These are phyloP conservation scores for Anomalospiza imberbis DNA, from an alignment of 2,797 vertebrate genomes.

Conservation along the genomic window DNA sequence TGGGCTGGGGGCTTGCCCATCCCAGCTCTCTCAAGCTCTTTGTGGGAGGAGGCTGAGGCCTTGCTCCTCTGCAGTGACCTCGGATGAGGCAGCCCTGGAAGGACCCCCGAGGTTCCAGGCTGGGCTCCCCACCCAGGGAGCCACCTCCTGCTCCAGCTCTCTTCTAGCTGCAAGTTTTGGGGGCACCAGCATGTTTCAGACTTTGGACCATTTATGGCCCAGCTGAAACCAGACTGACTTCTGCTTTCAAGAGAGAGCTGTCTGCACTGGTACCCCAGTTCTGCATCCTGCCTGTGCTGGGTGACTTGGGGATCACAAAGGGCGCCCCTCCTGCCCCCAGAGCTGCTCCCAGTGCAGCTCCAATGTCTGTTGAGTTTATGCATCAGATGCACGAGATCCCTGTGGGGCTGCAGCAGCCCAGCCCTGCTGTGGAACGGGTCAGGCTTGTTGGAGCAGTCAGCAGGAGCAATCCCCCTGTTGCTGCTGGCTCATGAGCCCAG, in stretches of 20 bases:
- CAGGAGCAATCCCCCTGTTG: not conserved
- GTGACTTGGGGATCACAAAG: not conserved
- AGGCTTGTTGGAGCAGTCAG: not conserved
- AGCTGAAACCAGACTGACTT: not conserved
- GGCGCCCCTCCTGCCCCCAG: not conserved
- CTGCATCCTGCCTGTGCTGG: not conserved
- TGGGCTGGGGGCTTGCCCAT: not conserved
- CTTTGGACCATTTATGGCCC: accelerated
- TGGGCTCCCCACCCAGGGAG: not conserved
- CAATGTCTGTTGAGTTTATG: not conserved
- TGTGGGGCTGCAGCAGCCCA: not conserved
- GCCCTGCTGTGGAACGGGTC: accelerated
- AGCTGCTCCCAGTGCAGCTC: not conserved
- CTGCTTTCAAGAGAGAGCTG: not conserved
- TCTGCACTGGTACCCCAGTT: not conserved
- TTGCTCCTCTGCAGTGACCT: accelerated
- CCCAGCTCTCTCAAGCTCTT: not conserved
- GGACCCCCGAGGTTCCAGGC: accelerated
- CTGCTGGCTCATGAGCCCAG: not conserved
- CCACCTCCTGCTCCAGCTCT: not conserved
- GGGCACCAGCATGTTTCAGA: accelerated
- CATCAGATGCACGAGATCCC: not conserved
- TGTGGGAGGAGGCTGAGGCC: not conserved
- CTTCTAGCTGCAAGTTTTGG: accelerated
- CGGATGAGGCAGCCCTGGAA: not conserved